Conservation (phyloP, 2,888 invertebrate genomes). For the Rhaphigaster nebulosa region DNA sequence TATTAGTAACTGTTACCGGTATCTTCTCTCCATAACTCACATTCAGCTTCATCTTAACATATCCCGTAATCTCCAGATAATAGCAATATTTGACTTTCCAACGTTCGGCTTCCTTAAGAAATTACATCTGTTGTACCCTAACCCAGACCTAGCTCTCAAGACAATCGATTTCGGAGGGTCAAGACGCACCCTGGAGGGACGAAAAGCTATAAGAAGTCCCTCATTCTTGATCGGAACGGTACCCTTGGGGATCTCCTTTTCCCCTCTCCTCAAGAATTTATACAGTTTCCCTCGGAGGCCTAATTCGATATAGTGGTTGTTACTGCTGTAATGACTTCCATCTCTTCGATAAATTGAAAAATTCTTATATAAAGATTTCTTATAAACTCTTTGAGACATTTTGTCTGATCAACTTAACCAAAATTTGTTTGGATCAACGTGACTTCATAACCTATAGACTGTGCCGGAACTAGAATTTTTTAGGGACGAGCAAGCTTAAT, state of each 20-base stretch:
- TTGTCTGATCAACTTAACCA: no score
- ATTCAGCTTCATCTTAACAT: neutral
- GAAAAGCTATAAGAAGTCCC: neutral
- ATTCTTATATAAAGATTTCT: neutral
- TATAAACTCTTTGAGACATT: neutral
- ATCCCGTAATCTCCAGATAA: neutral
- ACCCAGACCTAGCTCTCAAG: conserved; percentile 42
- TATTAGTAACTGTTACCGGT: neutral
- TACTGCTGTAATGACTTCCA: conserved; percentile 14
- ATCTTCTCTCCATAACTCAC: neutral
- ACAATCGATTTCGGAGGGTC: conserved; percentile 37
- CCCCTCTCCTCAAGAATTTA: conserved; percentile 41
- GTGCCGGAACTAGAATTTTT: no score
- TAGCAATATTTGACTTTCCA: neutral
- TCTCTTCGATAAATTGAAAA: neutral
- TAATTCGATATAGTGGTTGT: conserved; percentile 30
- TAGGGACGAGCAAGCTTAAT: no score
- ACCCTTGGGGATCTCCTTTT: neutral
- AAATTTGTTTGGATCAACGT: no score
- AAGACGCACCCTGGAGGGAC: conserved; percentile 1
- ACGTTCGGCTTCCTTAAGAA: neutral
- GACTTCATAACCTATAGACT: no score
- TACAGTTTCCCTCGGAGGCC: neutral
- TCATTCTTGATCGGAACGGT: conserved; percentile 33
- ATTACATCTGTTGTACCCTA: neutral